phyloP scores from a whole-genome alignment of 2,888 invertebrate genomes.

The Ganaspis brasiliensis region DNA sequence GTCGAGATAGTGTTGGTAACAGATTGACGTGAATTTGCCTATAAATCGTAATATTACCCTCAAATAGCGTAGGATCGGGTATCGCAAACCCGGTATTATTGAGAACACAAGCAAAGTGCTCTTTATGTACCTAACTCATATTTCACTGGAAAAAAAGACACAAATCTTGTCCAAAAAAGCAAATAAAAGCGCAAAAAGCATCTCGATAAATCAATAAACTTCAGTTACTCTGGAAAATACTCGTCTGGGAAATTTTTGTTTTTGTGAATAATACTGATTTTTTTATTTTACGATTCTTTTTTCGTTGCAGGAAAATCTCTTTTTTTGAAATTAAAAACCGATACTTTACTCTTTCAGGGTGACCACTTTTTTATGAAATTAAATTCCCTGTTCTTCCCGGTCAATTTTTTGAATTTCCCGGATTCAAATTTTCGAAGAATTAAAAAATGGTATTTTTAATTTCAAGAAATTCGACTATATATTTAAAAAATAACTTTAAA shows the following conservation, averaged over 20 bases:
- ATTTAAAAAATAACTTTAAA: no score
- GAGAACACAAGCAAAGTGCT: constrained; percentile 26
- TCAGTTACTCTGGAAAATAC: not conserved
- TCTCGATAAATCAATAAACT: not conserved
- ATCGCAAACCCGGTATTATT: constrained; percentile 5
- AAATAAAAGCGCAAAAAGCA: not conserved
- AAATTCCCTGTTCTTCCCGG: no score
- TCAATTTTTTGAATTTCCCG: no score
- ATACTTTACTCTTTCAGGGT: no score
- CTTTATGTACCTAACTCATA: not conserved
- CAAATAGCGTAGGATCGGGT: not conserved
- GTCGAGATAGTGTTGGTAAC: not conserved
- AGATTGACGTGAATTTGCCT: constrained; percentile 17
- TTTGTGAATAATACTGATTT: not conserved
- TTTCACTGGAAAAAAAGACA: not conserved
- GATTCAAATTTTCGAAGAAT: no score
- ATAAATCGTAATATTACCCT: constrained; percentile 27
- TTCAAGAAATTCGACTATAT: no score
- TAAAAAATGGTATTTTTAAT: no score
- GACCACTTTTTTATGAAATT: no score
- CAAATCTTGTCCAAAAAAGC: not conserved
- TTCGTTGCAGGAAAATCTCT: no score
- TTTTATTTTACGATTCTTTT: no score
- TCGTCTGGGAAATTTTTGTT: not conserved
- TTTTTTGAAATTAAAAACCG: no score